These are phyloP conservation scores for Sebastes cheni DNA, from an alignment of 2,797 vertebrate species.

Conservation along the genomic window DNA sequence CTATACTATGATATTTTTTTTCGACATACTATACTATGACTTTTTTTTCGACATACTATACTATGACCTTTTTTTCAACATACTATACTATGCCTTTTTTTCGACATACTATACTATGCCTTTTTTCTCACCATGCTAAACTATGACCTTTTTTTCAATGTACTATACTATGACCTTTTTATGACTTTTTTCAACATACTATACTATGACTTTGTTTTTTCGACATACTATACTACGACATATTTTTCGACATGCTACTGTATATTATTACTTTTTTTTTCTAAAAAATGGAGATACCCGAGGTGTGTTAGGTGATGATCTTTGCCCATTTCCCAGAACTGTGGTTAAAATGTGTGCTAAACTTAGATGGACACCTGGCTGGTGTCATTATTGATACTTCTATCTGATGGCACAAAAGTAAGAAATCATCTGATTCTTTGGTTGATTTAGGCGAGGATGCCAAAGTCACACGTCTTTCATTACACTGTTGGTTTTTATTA, in stretches of 20 bases:
- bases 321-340: not conserved
- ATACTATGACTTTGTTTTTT: not conserved
- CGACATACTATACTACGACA: not conserved
- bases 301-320: not conserved
- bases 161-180: too few species aligned
- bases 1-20: too few species aligned
- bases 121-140: too few species aligned
- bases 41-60: not conserved
- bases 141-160: too few species aligned
- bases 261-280: too few species aligned
- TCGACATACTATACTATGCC: too few species aligned
- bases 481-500: conserved; percentile 57
- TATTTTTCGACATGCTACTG: too few species aligned
- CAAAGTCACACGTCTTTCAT: not conserved
- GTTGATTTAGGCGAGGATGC: not conserved
- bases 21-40: too few species aligned
- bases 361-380: too few species aligned
- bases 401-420: not conserved
- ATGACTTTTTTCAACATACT: too few species aligned
- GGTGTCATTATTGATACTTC: not conserved
- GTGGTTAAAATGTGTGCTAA: not conserved
- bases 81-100: too few species aligned
- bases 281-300: too few species aligned
- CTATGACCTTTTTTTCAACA: rapidly evolving
- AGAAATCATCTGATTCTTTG: not conserved